phyloP scores from a whole-genome alignment of 2,113 vertebrate species.

The Blennius ocellaris region DNA sequence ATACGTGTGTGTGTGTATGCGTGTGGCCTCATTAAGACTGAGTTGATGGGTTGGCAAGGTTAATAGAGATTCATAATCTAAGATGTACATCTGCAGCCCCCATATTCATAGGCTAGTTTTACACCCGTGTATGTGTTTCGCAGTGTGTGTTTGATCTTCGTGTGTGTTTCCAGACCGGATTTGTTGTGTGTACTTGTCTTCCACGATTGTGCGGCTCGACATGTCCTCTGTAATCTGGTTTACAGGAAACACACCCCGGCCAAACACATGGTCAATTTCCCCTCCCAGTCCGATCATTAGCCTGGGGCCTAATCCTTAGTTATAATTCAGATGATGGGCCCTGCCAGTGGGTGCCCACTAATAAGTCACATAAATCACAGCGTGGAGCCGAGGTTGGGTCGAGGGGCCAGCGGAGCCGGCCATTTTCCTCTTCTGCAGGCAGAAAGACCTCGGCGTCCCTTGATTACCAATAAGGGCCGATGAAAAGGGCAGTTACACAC shows the following conservation, averaged over 20 bases:
- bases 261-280: conserved; percentile 70
- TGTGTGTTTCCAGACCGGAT: conserved; percentile 49
- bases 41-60: conserved; percentile 72
- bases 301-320: conserved; percentile 71
- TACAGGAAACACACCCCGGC: conserved; percentile 65
- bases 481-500: conserved; percentile 69
- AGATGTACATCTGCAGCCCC: conserved; percentile 65
- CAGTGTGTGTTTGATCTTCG: conserved; percentile 51
- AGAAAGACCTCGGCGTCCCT: conserved; percentile 69
- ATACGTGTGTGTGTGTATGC: too few species aligned
- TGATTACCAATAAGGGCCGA: conserved; percentile 75
- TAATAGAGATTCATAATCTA: conserved; percentile 78
- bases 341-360: conserved; percentile 77
- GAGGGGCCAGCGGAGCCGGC: conserved; percentile 66
- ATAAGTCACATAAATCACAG: conserved; percentile 82
- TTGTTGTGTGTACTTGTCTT: conserved; percentile 47
- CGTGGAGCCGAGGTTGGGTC: conserved; percentile 69
- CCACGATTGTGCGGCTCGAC: conserved; percentile 60
- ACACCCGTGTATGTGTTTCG: conserved; percentile 34
- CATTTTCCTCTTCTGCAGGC: conserved; percentile 78
- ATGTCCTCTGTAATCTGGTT: conserved; percentile 75
- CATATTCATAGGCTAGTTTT: conserved; percentile 52
- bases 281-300: conserved; percentile 71
- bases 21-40: conserved; percentile 68
- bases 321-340: conserved; percentile 84